These are phyloP conservation scores for Hyposoter dolosus DNA, from an alignment of 2,888 invertebrate species.

Conservation along the genomic window DNA sequence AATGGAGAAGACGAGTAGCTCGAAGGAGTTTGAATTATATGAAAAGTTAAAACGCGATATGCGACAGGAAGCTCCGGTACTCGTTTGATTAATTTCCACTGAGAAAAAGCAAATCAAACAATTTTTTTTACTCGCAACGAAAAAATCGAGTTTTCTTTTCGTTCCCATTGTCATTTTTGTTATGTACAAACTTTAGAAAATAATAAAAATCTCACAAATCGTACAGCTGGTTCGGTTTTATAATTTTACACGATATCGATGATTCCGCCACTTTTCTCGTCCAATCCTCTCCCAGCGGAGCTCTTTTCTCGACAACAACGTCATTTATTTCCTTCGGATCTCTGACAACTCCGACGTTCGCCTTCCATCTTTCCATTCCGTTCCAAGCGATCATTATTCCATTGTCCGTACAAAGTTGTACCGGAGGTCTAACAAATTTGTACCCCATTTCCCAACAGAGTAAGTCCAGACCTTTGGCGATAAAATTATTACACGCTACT, in stretches of 20 bases:
- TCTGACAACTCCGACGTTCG: slow-evolving; percentile 84
- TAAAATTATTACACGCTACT: slow-evolving; percentile 96
- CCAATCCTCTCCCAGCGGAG: slow-evolving; percentile 88
- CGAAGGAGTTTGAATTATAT: slow-evolving; percentile 85
- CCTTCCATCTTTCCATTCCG: slow-evolving; percentile 92
- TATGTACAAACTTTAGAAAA: slow-evolving; percentile 35
- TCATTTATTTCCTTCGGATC: slow-evolving; percentile 86
- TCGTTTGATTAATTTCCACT: slow-evolving; percentile 71
- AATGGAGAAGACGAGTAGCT: slow-evolving; percentile 81
- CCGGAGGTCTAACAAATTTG: slow-evolving; percentile 91
- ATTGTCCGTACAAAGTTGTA: slow-evolving; percentile 97
- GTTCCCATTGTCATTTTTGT: slow-evolving; percentile 1
- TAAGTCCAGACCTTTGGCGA: slow-evolving; percentile 89
- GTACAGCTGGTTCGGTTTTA: slow-evolving; percentile 79
- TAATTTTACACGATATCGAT: slow-evolving; percentile 87
- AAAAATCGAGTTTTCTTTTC: slow-evolving; percentile 30
- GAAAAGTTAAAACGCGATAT: slow-evolving; percentile 81
- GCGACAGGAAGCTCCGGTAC: slow-evolving; percentile 71
- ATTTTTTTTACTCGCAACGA: slow-evolving; percentile 5
- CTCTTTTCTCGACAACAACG: slow-evolving; percentile 87
- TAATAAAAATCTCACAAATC: slow-evolving; percentile 23
- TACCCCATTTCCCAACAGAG: slow-evolving; percentile 89
- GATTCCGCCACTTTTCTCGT: slow-evolving; percentile 86
- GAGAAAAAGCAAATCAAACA: not conserved
- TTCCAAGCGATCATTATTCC: slow-evolving; percentile 99